These are phyloP conservation scores for Danio kyathit DNA, from an alignment of 2,797 vertebrate genomes.

Conservation along the genomic window DNA sequence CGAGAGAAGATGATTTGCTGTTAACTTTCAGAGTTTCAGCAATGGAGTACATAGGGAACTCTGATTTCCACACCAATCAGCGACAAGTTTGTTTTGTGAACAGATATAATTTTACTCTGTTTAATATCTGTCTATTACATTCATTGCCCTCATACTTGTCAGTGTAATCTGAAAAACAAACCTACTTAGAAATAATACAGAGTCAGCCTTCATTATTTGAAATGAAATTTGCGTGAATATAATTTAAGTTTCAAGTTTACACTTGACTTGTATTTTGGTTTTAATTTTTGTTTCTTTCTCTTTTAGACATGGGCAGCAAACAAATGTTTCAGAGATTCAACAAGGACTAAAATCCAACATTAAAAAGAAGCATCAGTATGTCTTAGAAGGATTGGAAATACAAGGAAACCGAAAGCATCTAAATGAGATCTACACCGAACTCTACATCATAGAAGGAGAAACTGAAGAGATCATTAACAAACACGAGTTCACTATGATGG, in stretches of 20 bases:
- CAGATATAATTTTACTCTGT: not conserved
- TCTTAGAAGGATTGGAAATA: conserved; percentile 22
- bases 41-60: too few species aligned
- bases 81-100: not conserved
- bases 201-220: not conserved
- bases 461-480: conserved; percentile 47
- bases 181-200: not conserved
- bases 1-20: too few species aligned
- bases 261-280: not conserved
- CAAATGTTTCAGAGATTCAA: not conserved
- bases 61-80: too few species aligned
- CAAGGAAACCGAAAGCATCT: not conserved
- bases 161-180: not conserved
- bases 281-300: not conserved
- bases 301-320: not conserved
- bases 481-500: conserved; percentile 56
- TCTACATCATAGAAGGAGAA: conserved; percentile 50
- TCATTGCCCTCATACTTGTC: not conserved
- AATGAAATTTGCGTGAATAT: not conserved
- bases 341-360: conserved; percentile 11
- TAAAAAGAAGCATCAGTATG: not conserved
- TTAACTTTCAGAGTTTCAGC: too few species aligned
- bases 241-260: not conserved
- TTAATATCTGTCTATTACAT: not conserved
- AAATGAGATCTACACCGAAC: conserved; percentile 49